Conservation (phyloP, 2,113 vertebrate species). For the Ammodytes marinus region DNA sequence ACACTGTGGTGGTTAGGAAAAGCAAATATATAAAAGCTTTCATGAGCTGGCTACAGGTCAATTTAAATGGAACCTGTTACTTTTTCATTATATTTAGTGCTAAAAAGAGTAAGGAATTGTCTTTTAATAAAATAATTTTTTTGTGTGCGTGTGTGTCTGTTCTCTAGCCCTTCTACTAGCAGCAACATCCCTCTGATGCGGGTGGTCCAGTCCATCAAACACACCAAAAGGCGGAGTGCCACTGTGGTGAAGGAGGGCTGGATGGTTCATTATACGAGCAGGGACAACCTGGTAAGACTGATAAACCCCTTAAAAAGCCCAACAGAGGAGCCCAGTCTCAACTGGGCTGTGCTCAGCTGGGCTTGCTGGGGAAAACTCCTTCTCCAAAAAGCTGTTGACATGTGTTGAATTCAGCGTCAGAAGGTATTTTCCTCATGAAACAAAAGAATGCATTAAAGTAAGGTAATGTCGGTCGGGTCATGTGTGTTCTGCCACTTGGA, state of each 20-base stretch:
- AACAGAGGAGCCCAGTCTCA: constrained; percentile 50
- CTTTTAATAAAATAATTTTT: constrained; percentile 9
- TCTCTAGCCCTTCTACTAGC: constrained; percentile 94
- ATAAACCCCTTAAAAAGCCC: constrained; percentile 39
- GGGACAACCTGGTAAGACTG: constrained; percentile 95
- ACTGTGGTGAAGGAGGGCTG: constrained; percentile 98
- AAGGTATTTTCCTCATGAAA: constrained; percentile 46
- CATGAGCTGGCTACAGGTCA: background rate
- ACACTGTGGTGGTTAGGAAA: constrained; percentile 18
- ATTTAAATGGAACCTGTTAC: background rate
- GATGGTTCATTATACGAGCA: constrained; percentile 99
- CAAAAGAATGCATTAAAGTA: constrained; percentile 12
- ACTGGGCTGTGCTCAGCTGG: constrained; percentile 42
- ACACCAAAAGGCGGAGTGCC: constrained; percentile 98
- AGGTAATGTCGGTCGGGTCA: background rate
- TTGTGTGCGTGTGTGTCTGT: constrained; percentile 17
- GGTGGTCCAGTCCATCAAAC: constrained; percentile 98
- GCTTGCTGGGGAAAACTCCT: constrained; percentile 41
- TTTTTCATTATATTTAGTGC: background rate
- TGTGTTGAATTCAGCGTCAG: constrained; percentile 55
- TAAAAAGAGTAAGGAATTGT: background rate
- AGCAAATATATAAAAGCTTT: constrained; percentile 25
- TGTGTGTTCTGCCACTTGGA: constrained; percentile 3
- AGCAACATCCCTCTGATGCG: constrained; percentile 99
- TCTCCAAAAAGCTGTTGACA: constrained; percentile 39